Conservation (phyloP, 2,888 invertebrate species). For the Caenorhabditis auriculariae region DNA sequence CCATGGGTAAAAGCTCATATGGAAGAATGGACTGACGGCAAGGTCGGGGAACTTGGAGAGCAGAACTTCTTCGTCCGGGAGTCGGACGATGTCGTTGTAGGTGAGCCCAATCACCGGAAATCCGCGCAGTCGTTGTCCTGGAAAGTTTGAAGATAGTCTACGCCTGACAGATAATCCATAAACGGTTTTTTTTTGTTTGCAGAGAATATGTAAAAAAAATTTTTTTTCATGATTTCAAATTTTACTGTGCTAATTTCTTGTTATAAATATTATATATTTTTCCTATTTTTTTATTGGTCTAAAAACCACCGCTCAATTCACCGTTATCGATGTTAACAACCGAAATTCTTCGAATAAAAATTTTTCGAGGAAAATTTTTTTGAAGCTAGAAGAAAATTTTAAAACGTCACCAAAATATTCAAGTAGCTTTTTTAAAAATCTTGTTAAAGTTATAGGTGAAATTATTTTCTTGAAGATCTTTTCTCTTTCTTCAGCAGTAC, state of each 20-base stretch:
- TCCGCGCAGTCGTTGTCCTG: conserved; percentile 46
- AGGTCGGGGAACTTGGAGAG: conserved; percentile 55
- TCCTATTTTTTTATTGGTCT: too few relatives aligned
- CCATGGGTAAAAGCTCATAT: neutral
- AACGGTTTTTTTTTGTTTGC: neutral
- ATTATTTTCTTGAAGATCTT: too few relatives aligned
- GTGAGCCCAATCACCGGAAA: conserved; percentile 53
- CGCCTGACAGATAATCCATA: neutral
- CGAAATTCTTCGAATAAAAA: too few relatives aligned
- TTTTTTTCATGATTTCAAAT: neutral
- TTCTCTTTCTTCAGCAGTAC: too few relatives aligned
- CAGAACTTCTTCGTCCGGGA: conserved; percentile 50
- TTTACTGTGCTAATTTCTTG: neutral
- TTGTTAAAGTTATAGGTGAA: too few relatives aligned
- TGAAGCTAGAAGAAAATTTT: too few relatives aligned
- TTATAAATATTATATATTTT: too few relatives aligned
- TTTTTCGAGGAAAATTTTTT: too few relatives aligned
- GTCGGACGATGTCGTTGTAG: conserved; percentile 44
- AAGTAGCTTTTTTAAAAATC: too few relatives aligned
- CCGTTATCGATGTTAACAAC: too few relatives aligned
- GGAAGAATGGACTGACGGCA: conserved; percentile 22
- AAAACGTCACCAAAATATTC: neutral
- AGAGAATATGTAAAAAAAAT: neutral
- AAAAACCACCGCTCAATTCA: too few relatives aligned
- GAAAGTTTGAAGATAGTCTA: neutral